Percentiles rank a stretch among this genome's conserved stretches.
Evolutionary conservation across 2,113 vertebrate genomes (phyloP).

Genomic region (Verasper variegatus): DNA sequence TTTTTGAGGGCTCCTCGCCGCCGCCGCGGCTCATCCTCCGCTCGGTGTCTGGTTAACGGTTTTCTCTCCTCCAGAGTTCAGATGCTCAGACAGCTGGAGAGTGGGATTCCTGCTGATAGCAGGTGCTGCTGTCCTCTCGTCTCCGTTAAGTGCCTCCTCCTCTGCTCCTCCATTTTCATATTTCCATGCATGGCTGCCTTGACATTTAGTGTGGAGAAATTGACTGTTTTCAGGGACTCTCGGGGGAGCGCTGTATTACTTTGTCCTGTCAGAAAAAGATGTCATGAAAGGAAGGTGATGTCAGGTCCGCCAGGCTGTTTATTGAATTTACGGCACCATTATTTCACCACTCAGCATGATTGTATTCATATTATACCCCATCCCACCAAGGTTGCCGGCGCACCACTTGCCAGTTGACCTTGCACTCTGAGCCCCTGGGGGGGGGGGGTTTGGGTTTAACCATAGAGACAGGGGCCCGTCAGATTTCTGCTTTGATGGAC

Average conservation of each 20-base stretch:
- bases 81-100: constrained; percentile 38
- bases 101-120: constrained; percentile 49
- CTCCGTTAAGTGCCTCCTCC: constrained; percentile 45
- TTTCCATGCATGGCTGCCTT: constrained; percentile 75
- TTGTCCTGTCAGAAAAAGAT: constrained; percentile 76
- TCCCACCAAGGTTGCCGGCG: constrained; percentile 70
- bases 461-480: constrained; percentile 57
- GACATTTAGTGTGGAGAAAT: constrained; percentile 76
- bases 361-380: constrained; percentile 81
- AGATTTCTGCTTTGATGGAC: constrained; percentile 69
- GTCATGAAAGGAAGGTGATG: constrained; percentile 77
- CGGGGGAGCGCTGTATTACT: constrained; percentile 71
- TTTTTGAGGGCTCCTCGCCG: neutral
- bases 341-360: constrained; percentile 81
- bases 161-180: constrained; percentile 66
- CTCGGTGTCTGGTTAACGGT: constrained; percentile 4
- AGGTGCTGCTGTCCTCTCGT: constrained; percentile 58
- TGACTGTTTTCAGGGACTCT: constrained; percentile 75
- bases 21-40: neutral
- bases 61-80: constrained; percentile 24
- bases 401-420: constrained; percentile 64
- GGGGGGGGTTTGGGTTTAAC: too few species aligned
- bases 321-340: constrained; percentile 81
- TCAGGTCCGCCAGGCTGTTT: constrained; percentile 75
- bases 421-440: constrained; percentile 41